A percentile compares a stretch with the other conserved stretches of the same genome.
Evolutionary conservation across 2,797 vertebrate species (phyloP).

Genomic region (Oryzias sinensis): DNA sequence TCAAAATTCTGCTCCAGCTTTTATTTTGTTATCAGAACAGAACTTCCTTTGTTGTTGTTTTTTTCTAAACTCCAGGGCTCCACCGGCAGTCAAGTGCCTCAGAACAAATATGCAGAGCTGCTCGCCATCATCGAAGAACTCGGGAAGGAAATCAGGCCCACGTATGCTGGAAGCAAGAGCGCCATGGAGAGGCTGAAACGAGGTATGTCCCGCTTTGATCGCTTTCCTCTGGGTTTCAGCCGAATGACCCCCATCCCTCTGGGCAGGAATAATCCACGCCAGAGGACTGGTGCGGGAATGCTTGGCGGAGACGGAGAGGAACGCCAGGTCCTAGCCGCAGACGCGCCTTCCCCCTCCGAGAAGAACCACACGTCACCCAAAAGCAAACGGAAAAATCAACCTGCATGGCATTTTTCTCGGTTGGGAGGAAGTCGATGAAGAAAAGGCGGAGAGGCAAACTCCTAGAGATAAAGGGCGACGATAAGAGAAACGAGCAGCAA

Average conservation of each 20-base stretch:
- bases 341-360: slow-evolving; percentile 45
- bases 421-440: slow-evolving; percentile 65
- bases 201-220: slow-evolving; percentile 69
- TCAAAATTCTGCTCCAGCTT: too few species aligned
- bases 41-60: too few species aligned
- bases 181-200: slow-evolving; percentile 98
- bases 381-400: slow-evolving; percentile 39
- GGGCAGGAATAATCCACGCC: slow-evolving; percentile 93
- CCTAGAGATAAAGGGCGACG: slow-evolving; percentile 9
- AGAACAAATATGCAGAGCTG: slow-evolving; percentile 98
- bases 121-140: slow-evolving; percentile 97
- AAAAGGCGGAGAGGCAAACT: slow-evolving; percentile 48
- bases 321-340: slow-evolving; percentile 87
- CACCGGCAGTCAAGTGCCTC: slow-evolving; percentile 91
- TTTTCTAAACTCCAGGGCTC: slow-evolving; percentile 76
- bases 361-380: slow-evolving; percentile 49
- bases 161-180: slow-evolving; percentile 98
- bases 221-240: background rate
- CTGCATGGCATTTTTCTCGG: slow-evolving; percentile 72
- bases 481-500: slow-evolving; percentile 33
- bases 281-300: slow-evolving; percentile 97
- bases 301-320: slow-evolving; percentile 95
- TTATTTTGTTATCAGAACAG: background rate
- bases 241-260: background rate
- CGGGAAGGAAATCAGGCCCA: slow-evolving; percentile 97